These are phyloP conservation scores for Ophioninae sp. DNA, from an alignment of 2,888 invertebrate species.

Conservation along the genomic window DNA sequence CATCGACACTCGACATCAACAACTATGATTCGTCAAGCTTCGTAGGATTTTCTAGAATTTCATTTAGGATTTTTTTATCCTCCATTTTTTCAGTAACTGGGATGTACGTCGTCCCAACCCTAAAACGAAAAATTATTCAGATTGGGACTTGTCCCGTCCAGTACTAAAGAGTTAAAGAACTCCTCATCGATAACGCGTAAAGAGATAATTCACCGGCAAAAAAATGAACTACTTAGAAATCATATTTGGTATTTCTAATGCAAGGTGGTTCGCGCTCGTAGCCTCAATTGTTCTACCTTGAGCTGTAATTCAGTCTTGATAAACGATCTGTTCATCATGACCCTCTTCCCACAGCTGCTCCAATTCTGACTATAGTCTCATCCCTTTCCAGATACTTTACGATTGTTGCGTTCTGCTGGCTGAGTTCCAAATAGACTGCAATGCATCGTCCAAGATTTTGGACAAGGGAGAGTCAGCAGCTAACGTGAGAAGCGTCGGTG, in stretches of 20 bases:
- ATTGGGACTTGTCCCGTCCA: no score
- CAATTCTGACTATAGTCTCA: background rate
- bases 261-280: background rate
- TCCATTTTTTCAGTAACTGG: no score
- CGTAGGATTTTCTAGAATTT: no score
- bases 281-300: background rate
- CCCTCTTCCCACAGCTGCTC: no score
- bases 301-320: constrained; percentile 10
- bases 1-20: no score
- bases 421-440: constrained; percentile 23
- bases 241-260: background rate
- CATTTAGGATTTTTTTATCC: no score
- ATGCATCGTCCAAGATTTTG: constrained; percentile 46
- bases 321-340: constrained; percentile 8
- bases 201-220: background rate
- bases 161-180: background rate
- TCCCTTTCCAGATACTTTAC: constrained; percentile 19
- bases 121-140: no score
- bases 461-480: constrained; percentile 6
- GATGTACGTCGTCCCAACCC: no score
- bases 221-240: constrained; percentile 18
- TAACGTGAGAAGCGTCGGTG: background rate
- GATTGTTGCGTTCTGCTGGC: constrained; percentile 37
- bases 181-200: background rate
- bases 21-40: no score